Conservation (phyloP, 1,140 invertebrate genomes). For the Phocides pigmalion region DNA sequence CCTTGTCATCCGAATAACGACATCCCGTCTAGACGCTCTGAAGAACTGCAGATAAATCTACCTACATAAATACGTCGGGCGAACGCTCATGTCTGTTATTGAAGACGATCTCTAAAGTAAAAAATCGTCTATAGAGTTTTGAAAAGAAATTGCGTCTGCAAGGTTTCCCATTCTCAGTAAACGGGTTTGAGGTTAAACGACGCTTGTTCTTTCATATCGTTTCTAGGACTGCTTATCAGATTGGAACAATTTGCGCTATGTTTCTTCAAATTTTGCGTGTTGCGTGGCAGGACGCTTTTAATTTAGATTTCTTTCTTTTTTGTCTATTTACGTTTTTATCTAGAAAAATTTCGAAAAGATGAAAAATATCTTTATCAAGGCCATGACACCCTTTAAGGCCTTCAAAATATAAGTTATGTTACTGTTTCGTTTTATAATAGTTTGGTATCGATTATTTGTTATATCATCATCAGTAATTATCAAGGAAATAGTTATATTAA, state of each 20-base stretch:
- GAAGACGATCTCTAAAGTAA: slow-evolving; percentile 22
- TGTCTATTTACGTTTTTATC: background rate
- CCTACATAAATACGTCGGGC: slow-evolving; percentile 23
- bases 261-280: background rate
- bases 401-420: too few relatives aligned
- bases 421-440: too few relatives aligned
- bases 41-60: slow-evolving; percentile 39
- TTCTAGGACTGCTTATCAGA: background rate
- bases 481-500: too few relatives aligned
- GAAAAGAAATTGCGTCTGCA: slow-evolving; percentile 10
- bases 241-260: slow-evolving; percentile 3
- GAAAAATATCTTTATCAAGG: too few relatives aligned
- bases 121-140: slow-evolving; percentile 2
- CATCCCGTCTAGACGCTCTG: slow-evolving; percentile 38
- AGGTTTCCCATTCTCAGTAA: background rate
- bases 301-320: background rate
- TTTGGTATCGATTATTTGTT: too few relatives aligned
- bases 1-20: slow-evolving; percentile 40
- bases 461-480: too few relatives aligned
- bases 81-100: slow-evolving; percentile 14
- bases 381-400: too few relatives aligned
- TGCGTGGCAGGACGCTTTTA: background rate
- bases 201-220: background rate
- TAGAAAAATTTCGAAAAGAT: background rate
- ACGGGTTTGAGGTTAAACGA: background rate